phyloP scores from a whole-genome alignment of 2,797 vertebrate genomes.

The Hydrophis major region DNA sequence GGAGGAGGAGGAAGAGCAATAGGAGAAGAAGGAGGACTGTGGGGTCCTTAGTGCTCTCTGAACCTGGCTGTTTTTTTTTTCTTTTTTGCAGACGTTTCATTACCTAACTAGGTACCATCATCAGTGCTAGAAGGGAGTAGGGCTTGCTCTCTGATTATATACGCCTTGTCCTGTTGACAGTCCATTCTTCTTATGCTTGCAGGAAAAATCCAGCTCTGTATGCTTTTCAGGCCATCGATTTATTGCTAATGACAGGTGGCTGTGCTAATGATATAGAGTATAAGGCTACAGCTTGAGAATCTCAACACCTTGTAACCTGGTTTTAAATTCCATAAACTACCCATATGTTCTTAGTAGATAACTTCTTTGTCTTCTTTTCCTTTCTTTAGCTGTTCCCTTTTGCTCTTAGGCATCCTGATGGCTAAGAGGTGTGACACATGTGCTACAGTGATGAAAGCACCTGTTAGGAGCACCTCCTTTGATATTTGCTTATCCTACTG shows the following conservation, averaged over 20 bases:
- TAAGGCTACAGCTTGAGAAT: neutral
- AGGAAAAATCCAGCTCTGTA: neutral
- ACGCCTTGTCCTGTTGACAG: neutral
- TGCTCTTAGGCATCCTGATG: neutral
- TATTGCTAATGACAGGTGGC: neutral
- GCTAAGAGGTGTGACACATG: neutral
- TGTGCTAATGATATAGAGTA: neutral
- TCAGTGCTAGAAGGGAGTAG: no score
- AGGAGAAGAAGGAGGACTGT: no score
- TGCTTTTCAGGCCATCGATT: neutral
- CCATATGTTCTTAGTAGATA: neutral
- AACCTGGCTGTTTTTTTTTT: no score
- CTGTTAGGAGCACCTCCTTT: neutral
- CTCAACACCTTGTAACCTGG: neutral
- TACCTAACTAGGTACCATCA: no score
- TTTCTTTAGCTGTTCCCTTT: neutral
- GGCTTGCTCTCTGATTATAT: no score
- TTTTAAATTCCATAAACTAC: neutral
- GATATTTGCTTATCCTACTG: neutral
- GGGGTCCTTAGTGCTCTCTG: no score
- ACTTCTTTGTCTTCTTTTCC: neutral
- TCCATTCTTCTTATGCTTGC: neutral
- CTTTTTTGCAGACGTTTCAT: no score
- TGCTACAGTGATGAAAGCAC: neutral
- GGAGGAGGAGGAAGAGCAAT: no score